phyloP scores from a whole-genome alignment of 1,140 invertebrate genomes.

The Halictus rubicundus region DNA sequence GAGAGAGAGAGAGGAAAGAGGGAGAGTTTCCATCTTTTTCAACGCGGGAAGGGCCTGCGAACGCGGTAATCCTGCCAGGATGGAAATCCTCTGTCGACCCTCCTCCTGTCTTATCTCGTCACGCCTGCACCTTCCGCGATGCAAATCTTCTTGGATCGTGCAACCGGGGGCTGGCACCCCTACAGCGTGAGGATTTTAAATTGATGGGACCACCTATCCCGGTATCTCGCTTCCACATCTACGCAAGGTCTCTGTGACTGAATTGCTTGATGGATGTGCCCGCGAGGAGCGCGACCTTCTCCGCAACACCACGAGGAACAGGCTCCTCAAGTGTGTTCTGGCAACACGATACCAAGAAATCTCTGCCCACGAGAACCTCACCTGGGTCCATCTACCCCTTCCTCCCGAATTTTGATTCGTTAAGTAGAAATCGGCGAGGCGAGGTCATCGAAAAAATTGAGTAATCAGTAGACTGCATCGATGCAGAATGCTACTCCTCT shows the following conservation, averaged over 20 bases:
- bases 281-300: conserved; percentile 36
- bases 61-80: conserved; percentile 61
- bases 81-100: conserved; percentile 65
- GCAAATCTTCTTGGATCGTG: conserved; percentile 71
- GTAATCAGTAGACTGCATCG: too few species aligned
- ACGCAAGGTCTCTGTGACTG: conserved; percentile 16
- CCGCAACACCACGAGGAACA: neutral
- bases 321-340: too few species aligned
- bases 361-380: too few species aligned
- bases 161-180: conserved; percentile 28
- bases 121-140: conserved; percentile 71
- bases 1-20: neutral
- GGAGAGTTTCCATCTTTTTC: conserved; percentile 32
- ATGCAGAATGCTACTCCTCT: too few species aligned
- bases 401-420: too few species aligned
- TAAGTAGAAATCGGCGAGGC: too few species aligned
- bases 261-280: conserved; percentile 55
- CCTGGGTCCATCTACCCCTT: too few species aligned
- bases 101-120: conserved; percentile 71
- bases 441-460: too few species aligned
- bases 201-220: conserved; percentile 66
- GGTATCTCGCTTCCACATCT: conserved; percentile 48
- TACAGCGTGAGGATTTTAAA: conserved; percentile 55
- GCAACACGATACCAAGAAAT: too few species aligned
- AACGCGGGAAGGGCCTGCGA: neutral